phyloP scores from a whole-genome alignment of 2,888 invertebrate genomes.

The Drosophila parthenogenetica region DNA sequence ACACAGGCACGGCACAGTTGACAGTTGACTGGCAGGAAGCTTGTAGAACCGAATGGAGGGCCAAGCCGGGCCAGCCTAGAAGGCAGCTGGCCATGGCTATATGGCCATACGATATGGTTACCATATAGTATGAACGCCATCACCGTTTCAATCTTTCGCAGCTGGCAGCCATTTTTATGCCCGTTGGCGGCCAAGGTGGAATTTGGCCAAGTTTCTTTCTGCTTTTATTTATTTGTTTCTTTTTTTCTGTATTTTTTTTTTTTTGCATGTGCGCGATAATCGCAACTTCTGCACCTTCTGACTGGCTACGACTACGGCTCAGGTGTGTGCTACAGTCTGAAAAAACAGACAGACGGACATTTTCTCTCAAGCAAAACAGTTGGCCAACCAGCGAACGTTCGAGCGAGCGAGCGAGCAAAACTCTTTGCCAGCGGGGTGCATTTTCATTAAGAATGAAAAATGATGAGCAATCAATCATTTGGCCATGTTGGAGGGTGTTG shows the following conservation, averaged over 20 bases:
- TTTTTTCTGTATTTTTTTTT: neutral
- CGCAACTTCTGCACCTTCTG: conserved; percentile 78
- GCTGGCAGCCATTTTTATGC: conserved; percentile 81
- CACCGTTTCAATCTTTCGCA: conserved; percentile 52
- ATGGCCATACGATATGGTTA: conserved; percentile 6
- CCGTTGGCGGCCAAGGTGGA: conserved; percentile 65
- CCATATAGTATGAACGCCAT: conserved; percentile 36
- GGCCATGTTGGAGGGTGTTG: conserved; percentile 83
- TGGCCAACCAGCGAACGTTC: conserved; percentile 48
- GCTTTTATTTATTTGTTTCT: neutral
- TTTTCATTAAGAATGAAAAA: conserved; percentile 86
- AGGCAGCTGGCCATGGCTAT: conserved; percentile 50
- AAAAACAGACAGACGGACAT: conserved; percentile 36
- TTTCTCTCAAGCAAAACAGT: conserved; percentile 34
- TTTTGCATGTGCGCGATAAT: conserved; percentile 65
- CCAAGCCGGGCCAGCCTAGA: neutral
- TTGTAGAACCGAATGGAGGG: conserved; percentile 11
- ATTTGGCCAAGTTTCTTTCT: conserved; percentile 67
- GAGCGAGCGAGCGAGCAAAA: conserved; percentile 48
- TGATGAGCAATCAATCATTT: conserved; percentile 86
- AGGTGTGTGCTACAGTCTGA: conserved; percentile 59
- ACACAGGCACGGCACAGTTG: conserved; percentile 71
- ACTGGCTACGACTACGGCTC: conserved; percentile 56
- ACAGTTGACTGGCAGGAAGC: conserved; percentile 74
- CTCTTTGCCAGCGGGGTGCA: conserved; percentile 85